Percentiles rank a stretch among this genome's conserved stretches.
Evolutionary conservation across 2,113 vertebrate genomes (phyloP).

Genomic region (Mobula hypostoma): DNA sequence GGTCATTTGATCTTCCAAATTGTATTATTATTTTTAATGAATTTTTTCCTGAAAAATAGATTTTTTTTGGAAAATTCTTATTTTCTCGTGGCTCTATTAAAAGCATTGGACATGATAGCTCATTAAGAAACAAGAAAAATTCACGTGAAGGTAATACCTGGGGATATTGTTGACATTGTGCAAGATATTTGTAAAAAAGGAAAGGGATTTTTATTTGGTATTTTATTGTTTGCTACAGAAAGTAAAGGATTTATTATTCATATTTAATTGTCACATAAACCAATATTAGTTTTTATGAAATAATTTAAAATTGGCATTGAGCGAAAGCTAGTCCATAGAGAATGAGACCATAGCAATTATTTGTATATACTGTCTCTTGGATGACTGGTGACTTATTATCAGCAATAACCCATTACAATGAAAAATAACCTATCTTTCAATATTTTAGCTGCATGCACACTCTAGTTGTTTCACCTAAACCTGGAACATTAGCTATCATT

Average conservation of each 20-base stretch:
- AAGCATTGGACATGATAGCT: background rate
- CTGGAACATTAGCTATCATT: slow-evolving; percentile 62
- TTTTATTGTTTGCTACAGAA: background rate
- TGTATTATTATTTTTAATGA: background rate
- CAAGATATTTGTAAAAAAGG: background rate
- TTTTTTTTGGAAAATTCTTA: background rate
- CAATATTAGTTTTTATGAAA: background rate
- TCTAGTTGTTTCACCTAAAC: slow-evolving; percentile 62
- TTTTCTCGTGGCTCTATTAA: background rate
- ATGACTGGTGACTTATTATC: slow-evolving; percentile 70
- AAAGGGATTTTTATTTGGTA: background rate
- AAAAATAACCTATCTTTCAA: slow-evolving; percentile 75
- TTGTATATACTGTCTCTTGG: slow-evolving; percentile 60
- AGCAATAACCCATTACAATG: slow-evolving; percentile 78
- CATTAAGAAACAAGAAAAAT: background rate
- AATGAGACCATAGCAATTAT: slow-evolving; percentile 68
- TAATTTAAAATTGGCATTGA: slow-evolving; percentile 9
- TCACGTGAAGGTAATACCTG: background rate
- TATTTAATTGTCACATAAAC: background rate
- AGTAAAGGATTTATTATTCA: background rate
- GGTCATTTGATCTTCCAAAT: background rate
- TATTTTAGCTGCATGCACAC: slow-evolving; percentile 60
- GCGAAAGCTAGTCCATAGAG: slow-evolving; percentile 52
- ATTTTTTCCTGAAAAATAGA: background rate
- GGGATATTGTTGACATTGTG: background rate